Base-by-base conservation (phyloP, 2,888 invertebrate species). In the Lepidocyrtoides sp. region DNA sequence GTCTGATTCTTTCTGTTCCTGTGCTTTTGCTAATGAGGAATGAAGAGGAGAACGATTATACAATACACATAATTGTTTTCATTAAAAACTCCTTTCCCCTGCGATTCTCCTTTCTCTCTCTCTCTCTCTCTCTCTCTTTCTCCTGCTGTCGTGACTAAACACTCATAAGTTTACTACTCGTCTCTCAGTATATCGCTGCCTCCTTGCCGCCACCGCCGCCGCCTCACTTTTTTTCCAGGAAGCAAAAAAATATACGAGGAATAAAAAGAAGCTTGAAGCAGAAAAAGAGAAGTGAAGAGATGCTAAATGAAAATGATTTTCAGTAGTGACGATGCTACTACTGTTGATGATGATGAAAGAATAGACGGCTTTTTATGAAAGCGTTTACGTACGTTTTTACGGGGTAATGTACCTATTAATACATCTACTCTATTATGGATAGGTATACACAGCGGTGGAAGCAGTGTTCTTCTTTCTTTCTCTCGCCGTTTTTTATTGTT, bases 31-130 rank as follows among this genome's bases (percentile, higher is more conserved):
- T 88, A 88, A 88, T 88, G 88, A 88, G 88, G 88, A 88, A 88
- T 88, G 88, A 88, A 88, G 88, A 88, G 81, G 69, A 87, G 79
- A 88, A 57, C 88, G 88, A 88, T 88, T 88, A 81, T 82, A 88
- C 88, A 88, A 88, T 88, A 57, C 81, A 69, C 82, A 82, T 88
- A 88, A 88, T 88, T 88, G 88, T 88, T 88, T 88, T 88, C 88
- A 88, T 88, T 88, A 88, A 88, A 88, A 88, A 88, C 88, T 82
- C 88, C 88, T 88, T 88, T 87, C 66, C 88, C 88, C 72, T 81
- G 81, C 51, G 86, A 72, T 72, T 29, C 72, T 54, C 69, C 63
- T 41, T 36, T 81, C 36, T 54, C 69, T n/a, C n/a, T n/a, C n/a
- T n/a, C n/a, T n/a, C n/a, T n/a, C n/a, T n/a, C n/a, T n/a, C n/a